A percentile compares a stretch with the other conserved stretches of the same genome.
These are phyloP conservation scores for Brachycybe producta DNA, from an alignment of 2,888 invertebrate species.

Conservation along the genomic window DNA sequence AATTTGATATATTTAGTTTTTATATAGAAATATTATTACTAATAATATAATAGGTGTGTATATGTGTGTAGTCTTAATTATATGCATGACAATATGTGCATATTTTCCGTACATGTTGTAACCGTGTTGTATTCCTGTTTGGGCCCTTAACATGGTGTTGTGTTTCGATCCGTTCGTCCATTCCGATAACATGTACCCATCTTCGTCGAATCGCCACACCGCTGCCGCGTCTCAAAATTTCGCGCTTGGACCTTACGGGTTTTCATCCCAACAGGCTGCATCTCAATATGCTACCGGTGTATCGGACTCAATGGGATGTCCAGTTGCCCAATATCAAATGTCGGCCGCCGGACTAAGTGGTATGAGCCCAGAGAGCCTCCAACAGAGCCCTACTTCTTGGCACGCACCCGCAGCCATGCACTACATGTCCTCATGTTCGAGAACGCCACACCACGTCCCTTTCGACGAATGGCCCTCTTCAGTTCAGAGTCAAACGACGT, in stretches of 20 bases:
- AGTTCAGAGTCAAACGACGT: too few species aligned
- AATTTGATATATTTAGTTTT: too few species aligned
- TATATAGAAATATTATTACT: too few species aligned
- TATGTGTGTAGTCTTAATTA: too few species aligned
- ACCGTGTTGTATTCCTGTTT: too few species aligned
- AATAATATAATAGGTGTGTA: too few species aligned
- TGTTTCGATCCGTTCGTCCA: slow-evolving; percentile 1
- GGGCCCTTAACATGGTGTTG: slow-evolving; percentile 8
- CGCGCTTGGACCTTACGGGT: slow-evolving; percentile 6
- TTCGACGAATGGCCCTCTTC: slow-evolving; percentile 3
- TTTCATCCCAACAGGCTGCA: neutral
- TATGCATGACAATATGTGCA: too few species aligned
- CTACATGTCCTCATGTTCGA: slow-evolving; percentile 8
- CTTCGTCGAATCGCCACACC: slow-evolving; percentile 4
- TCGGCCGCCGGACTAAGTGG: neutral
- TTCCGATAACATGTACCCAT: slow-evolving; percentile 10
- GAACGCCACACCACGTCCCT: slow-evolving; percentile 7
- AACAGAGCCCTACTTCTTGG: neutral
- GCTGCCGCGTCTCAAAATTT: slow-evolving; percentile 10
- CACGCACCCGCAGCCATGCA: neutral
- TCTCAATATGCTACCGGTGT: slow-evolving; percentile 4
- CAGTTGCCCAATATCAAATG: slow-evolving; percentile 13
- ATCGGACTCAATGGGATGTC: slow-evolving; percentile 6
- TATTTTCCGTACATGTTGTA: too few species aligned
- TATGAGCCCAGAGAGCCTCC: neutral